Evolutionary conservation across 2,888 invertebrate species (phyloP).

Genomic region (Flexamia atlantica): DNA sequence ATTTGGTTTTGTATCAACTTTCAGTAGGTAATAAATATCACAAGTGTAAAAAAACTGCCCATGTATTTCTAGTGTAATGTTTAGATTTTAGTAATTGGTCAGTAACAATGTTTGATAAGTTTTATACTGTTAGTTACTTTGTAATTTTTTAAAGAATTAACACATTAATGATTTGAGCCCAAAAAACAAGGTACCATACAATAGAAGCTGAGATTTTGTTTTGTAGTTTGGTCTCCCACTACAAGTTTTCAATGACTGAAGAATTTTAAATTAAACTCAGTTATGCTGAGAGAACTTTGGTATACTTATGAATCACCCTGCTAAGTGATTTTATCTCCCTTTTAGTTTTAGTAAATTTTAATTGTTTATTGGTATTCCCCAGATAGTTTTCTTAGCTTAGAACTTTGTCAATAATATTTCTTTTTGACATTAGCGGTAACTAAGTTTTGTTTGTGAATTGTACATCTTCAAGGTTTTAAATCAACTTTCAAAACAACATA

Average conservation of each 20-base stretch:
- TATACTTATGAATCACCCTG: too few species aligned
- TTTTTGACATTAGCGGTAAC: too few species aligned
- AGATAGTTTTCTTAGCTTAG: too few species aligned
- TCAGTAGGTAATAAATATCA: conserved; percentile 19
- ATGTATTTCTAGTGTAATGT: not conserved
- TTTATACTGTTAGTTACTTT: not conserved
- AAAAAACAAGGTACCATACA: conserved; percentile 1
- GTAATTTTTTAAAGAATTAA: not conserved
- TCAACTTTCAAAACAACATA: too few species aligned
- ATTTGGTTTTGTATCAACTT: not conserved
- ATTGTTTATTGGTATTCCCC: too few species aligned
- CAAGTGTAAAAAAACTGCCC: conserved; percentile 21
- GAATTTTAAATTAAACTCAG: not conserved
- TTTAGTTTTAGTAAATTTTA: too few species aligned
- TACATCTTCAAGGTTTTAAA: too few species aligned
- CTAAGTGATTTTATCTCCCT: too few species aligned
- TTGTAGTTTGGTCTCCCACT: not conserved
- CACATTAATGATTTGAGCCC: not conserved
- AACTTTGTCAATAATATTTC: too few species aligned
- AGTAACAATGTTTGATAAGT: not conserved
- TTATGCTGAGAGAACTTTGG: too few species aligned
- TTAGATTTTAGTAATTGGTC: conserved; percentile 5
- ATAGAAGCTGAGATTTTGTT: not conserved
- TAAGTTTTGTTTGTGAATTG: too few species aligned
- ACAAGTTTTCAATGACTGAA: not conserved